A percentile compares a stretch with the other conserved stretches of the same genome.
These are phyloP conservation scores for Melanotaenia trifasciata DNA, from an alignment of 2,797 vertebrate species.

Conservation along the genomic window DNA sequence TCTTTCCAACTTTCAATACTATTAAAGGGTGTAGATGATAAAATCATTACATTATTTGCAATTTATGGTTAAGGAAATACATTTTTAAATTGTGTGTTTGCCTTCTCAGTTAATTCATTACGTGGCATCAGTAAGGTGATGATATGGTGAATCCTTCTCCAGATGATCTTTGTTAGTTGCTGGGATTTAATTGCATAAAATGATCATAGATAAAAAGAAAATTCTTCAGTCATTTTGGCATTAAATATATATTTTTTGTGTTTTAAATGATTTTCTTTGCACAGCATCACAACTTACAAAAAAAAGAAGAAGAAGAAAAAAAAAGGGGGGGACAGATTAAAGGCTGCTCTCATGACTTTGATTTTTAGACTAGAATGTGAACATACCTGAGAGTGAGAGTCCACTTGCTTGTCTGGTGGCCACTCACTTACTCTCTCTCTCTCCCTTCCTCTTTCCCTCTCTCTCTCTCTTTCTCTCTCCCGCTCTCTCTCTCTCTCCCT, in stretches of 20 bases:
- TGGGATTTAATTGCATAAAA: neutral
- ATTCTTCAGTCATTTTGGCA: neutral
- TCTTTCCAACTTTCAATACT: neutral
- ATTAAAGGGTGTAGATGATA: neutral
- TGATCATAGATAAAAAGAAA: neutral
- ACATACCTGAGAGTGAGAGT: constrained; percentile 92
- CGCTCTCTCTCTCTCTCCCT: constrained; percentile 77
- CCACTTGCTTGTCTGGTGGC: constrained; percentile 92
- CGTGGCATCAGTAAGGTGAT: neutral
- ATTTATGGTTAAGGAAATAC: neutral
- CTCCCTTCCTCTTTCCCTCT: constrained; percentile 76
- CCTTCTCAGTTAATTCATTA: neutral
- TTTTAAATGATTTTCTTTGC: neutral
- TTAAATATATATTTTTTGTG: neutral
- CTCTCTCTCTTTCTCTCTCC: constrained; percentile 75
- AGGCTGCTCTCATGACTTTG: neutral
- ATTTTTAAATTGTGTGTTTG: neutral
- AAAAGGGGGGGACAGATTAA: neutral
- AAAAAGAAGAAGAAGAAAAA: no score
- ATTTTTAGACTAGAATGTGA: neutral
- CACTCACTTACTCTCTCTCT: constrained; percentile 84
- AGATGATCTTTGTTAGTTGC: neutral
- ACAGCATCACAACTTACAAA: no score
- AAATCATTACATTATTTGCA: neutral
- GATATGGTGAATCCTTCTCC: neutral